A percentile compares a stretch with the other conserved stretches of the same genome.
Conservation (phyloP, 2,113 vertebrate genomes). For the Perca fluviatilis region DNA sequence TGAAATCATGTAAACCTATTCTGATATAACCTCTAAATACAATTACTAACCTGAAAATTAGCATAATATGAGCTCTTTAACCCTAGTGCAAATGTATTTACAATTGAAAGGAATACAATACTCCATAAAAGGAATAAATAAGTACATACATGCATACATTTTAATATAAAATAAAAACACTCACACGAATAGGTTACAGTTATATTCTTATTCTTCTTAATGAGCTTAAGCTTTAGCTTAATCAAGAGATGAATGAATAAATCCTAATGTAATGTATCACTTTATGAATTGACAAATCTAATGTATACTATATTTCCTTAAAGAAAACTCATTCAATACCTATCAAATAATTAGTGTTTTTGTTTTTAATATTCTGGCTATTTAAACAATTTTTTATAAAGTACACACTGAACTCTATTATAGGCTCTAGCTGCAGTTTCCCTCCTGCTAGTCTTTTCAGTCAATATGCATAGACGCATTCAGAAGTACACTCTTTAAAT, state of each 20-base stretch:
- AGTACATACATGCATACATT: too few relatives aligned
- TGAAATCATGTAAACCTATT: too few relatives aligned
- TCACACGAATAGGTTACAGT: neutral
- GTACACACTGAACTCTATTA: neutral
- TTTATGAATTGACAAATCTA: neutral
- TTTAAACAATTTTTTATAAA: too few relatives aligned
- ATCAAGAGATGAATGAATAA: constrained; percentile 9
- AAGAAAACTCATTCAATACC: neutral
- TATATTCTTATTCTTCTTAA: neutral
- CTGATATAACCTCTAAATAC: too few relatives aligned
- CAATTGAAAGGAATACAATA: too few relatives aligned
- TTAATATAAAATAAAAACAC: neutral
- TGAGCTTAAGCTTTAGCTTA: constrained; percentile 10
- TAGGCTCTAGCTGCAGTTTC: neutral
- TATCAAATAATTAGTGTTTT: neutral
- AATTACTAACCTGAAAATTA: too few relatives aligned
- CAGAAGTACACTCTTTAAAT: constrained; percentile 30
- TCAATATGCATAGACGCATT: neutral
- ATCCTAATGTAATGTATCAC: neutral
- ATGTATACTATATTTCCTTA: neutral
- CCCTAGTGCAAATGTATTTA: too few relatives aligned
- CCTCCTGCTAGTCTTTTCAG: neutral
- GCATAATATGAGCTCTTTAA: too few relatives aligned
- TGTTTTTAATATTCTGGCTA: neutral
- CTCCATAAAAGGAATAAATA: too few relatives aligned